Evolutionary conservation across 1,140 invertebrate genomes (phyloP).

Genomic region (Nomia melanderi): DNA sequence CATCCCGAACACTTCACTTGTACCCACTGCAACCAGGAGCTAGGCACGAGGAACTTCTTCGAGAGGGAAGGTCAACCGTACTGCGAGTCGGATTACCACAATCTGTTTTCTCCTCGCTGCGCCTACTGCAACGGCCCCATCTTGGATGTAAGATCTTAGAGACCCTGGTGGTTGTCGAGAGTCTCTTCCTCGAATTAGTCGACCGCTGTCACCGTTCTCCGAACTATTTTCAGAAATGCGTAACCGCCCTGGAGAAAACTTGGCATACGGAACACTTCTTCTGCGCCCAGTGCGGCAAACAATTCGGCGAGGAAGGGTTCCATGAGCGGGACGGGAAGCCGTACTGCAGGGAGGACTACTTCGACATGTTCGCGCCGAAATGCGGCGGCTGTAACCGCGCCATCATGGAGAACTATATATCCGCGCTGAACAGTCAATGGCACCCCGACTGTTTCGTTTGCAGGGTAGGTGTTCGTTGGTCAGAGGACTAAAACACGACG

Average conservation of each 20-base stretch:
- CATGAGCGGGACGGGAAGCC: conserved; percentile 97
- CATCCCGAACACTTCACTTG: conserved; percentile 99
- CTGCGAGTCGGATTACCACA: conserved; percentile 99
- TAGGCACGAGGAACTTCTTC: conserved; percentile 99
- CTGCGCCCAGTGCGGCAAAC: conserved; percentile 98
- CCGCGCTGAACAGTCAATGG: conserved; percentile 98
- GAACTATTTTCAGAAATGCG: conserved; percentile 92
- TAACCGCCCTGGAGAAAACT: conserved; percentile 98
- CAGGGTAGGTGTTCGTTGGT: conserved; percentile 89
- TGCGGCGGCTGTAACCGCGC: conserved; percentile 98
- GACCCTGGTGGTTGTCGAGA: too few relatives aligned
- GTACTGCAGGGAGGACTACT: conserved; percentile 97
- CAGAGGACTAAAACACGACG: not conserved
- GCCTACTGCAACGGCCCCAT: conserved; percentile 99
- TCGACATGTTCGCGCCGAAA: conserved; percentile 99
- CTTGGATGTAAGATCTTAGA: conserved; percentile 95
- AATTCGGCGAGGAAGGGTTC: conserved; percentile 98
- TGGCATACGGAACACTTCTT: conserved; percentile 99
- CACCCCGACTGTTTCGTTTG: conserved; percentile 99
- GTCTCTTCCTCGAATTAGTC: too few relatives aligned
- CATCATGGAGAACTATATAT: conserved; percentile 99
- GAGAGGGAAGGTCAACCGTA: conserved; percentile 97
- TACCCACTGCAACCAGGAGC: conserved; percentile 96
- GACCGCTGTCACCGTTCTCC: too few relatives aligned
- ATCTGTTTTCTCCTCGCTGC: conserved; percentile 98